Percentiles rank a stretch among this genome's conserved stretches.
phyloP scores from a whole-genome alignment of 2,797 vertebrate genomes.

The Pterois miles region DNA sequence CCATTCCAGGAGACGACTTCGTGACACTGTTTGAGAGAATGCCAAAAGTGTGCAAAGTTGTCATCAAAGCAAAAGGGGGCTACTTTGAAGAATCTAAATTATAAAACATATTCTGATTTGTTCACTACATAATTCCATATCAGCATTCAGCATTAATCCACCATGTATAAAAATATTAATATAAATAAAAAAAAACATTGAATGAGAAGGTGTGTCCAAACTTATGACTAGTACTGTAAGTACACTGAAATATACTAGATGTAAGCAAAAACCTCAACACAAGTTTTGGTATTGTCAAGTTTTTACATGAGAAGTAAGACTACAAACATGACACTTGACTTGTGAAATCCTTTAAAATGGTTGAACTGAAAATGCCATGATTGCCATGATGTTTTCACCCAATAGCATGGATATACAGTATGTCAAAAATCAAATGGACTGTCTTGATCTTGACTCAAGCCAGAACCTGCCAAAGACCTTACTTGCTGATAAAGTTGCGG shows the following conservation, averaged over 20 bases:
- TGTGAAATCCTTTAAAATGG: neutral
- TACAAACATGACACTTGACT: neutral
- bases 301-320: neutral
- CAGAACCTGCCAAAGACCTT: constrained; percentile 86
- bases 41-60: too few relatives aligned
- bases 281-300: neutral
- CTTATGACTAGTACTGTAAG: too few relatives aligned
- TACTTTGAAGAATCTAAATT: too few relatives aligned
- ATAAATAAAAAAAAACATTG: too few relatives aligned
- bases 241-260: neutral
- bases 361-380: neutral
- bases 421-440: neutral
- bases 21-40: too few relatives aligned
- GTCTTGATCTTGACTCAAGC: constrained; percentile 38
- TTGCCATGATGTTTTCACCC: neutral
- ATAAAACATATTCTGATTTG: too few relatives aligned
- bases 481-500: constrained; percentile 99
- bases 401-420: neutral
- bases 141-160: too few relatives aligned
- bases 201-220: too few relatives aligned
- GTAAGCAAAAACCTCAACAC: neutral
- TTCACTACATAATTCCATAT: too few relatives aligned
- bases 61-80: too few relatives aligned
- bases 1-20: too few relatives aligned
- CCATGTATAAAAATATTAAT: too few relatives aligned